Percentiles rank a stretch among this genome's conserved stretches.
These are phyloP conservation scores for Epinotia ramella DNA, from an alignment of 2,888 invertebrate species.

Conservation along the genomic window DNA sequence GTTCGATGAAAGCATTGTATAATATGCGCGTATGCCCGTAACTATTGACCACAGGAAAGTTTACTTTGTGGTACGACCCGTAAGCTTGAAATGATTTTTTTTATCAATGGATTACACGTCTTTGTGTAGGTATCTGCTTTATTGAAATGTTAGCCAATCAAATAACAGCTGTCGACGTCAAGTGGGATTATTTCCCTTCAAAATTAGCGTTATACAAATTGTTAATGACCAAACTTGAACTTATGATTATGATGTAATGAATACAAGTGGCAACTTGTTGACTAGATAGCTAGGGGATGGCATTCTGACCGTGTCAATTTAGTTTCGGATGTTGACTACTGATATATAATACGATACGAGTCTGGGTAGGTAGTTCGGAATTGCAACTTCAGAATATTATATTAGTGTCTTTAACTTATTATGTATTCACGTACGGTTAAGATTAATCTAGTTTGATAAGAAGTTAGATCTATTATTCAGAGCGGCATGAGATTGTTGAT, in stretches of 20 bases:
- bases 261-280: slow-evolving; percentile 48
- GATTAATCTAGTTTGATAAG: slow-evolving; percentile 42
- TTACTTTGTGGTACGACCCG: no score
- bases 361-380: slow-evolving; percentile 17
- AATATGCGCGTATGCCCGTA: no score
- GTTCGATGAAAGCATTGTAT: no score
- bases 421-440: slow-evolving; percentile 35
- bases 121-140: not conserved
- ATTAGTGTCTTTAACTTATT: slow-evolving; percentile 28
- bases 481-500: slow-evolving; percentile 39
- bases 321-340: slow-evolving; percentile 13
- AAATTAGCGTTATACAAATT: slow-evolving; percentile 50
- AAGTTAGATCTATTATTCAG: slow-evolving; percentile 34
- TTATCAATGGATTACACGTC: no score
- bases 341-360: not conserved
- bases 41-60: no score
- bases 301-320: slow-evolving; percentile 38
- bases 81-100: no score
- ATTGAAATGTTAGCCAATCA: not conserved
- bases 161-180: not conserved
- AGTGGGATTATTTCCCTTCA: not conserved
- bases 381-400: slow-evolving; percentile 24
- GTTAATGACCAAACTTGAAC: slow-evolving; percentile 70
- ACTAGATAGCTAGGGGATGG: slow-evolving; percentile 52
- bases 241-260: slow-evolving; percentile 63